Conservation (phyloP, 2,113 vertebrate genomes). For the Piaya cayana region DNA sequence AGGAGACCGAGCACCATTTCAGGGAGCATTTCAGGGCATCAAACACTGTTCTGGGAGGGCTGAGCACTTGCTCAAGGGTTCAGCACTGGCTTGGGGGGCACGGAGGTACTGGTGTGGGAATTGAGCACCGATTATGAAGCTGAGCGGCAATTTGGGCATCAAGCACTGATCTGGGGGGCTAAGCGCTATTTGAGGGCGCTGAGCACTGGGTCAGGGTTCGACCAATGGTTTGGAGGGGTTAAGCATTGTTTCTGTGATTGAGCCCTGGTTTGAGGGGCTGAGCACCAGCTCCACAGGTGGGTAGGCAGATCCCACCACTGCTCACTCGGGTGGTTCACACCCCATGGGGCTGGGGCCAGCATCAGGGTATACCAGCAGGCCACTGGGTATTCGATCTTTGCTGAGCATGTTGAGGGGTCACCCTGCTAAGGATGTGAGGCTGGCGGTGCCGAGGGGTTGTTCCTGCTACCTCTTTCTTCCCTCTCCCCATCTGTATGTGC, state of each 20-base stretch:
- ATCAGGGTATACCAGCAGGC: background rate
- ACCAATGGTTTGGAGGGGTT: background rate
- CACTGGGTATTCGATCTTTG: background rate
- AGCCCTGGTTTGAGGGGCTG: background rate
- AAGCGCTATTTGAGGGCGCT: background rate
- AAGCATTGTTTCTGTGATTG: fast-evolving
- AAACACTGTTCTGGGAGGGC: background rate
- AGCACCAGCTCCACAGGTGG: fast-evolving
- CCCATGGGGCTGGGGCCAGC: background rate
- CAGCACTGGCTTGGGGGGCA: background rate
- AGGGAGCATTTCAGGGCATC: too few relatives aligned
- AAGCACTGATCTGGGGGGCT: background rate
- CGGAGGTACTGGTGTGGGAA: background rate
- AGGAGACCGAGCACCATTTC: background rate
- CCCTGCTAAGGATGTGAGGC: background rate
- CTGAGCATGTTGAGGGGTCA: background rate
- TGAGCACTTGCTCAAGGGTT: too few relatives aligned
- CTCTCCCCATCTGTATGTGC: fast-evolving
- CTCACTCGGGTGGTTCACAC: fast-evolving
- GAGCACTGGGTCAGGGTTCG: background rate
- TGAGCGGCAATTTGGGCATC: background rate
- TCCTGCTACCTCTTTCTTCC: background rate
- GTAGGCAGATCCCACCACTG: fast-evolving
- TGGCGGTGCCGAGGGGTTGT: background rate
- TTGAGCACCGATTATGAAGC: background rate